Base-by-base conservation (phyloP, 2,113 vertebrate genomes). In the Sciurus niger region DNA sequence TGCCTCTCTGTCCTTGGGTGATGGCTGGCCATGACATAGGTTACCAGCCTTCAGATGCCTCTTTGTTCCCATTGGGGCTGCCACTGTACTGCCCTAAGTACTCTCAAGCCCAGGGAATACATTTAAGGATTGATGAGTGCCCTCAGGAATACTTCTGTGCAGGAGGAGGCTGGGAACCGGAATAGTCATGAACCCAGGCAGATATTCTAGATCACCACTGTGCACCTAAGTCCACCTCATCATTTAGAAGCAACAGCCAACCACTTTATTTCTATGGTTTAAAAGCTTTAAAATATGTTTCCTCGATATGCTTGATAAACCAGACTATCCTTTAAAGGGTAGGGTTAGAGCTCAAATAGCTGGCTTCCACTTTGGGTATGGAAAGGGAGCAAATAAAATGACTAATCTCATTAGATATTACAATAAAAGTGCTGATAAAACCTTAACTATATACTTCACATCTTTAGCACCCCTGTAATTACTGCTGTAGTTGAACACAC, bases 401-500 rank as follows among this genome's bases (percentile, higher is more conserved):
- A 98, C 97, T 98, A 97, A 98, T 96, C 89, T 97, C 78, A 70
- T 55, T 86, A 97, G 96, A 72, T 87, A 89, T 95, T 79, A 92
- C 9, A 89, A 88, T 93, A 87, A 96, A 98, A 96, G 25, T 88
- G 96, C 95, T 98, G 98, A 95, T 0, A 0, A 96, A 98, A 95
- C 13, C 84, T 90, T 93, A 96, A 55, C 87, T 94, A 65, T 96
- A 97, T 93, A 95, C 97, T 95, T 97, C 97, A 46, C 90, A 86
- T 98, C 89, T 86, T 94, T 89, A 74, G 87, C 58, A 96, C 72
- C 73, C 84, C 97, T 98, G 63, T 96, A 97, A 97, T 98, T 98
- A 98, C 85, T 97, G 93, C 83, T 96, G 84, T 90, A 96, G 93
- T 97, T 95, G 94, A 13, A 93, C 30, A 2, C 22, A 20, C 37